Percentiles rank a stretch among this genome's conserved stretches.
These are phyloP conservation scores for Zelostemma sp. DNA, from an alignment of 1,140 invertebrate species.

Conservation along the genomic window DNA sequence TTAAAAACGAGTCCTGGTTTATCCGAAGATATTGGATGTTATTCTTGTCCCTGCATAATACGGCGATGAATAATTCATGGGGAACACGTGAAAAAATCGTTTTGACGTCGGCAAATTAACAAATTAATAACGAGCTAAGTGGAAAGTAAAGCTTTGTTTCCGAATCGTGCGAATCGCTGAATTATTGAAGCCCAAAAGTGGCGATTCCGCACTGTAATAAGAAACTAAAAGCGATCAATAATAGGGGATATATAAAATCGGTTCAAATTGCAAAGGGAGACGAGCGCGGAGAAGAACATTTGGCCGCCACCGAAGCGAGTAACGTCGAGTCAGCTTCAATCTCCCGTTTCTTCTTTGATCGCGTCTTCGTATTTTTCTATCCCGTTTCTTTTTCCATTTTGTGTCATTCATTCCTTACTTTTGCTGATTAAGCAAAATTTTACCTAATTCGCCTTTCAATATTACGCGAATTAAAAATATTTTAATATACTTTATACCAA, in stretches of 20 bases:
- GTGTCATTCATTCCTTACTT: no score
- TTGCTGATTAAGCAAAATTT: no score
- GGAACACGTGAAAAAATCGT: not conserved
- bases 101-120: not conserved
- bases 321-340: slow-evolving; percentile 41
- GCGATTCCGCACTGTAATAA: not conserved
- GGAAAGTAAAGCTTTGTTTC: not conserved
- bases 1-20: slow-evolving; percentile 42
- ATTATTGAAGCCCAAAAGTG: no score
- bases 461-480: no score
- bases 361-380: slow-evolving; percentile 23
- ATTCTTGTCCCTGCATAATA: slow-evolving; percentile 25
- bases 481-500: no score
- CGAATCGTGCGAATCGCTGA: no score
- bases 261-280: slow-evolving; percentile 43
- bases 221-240: slow-evolving; percentile 16
- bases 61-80: slow-evolving; percentile 45
- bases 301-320: slow-evolving; percentile 39
- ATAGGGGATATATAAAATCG: slow-evolving; percentile 34
- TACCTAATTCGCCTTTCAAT: no score
- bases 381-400: slow-evolving; percentile 15
- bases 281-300: slow-evolving; percentile 23
- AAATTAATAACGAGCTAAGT: not conserved
- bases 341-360: slow-evolving; percentile 23
- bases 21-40: slow-evolving; percentile 38